These are phyloP conservation scores for Styela clava DNA, from an alignment of 23 tunicate species.

Conservation along the genomic window DNA sequence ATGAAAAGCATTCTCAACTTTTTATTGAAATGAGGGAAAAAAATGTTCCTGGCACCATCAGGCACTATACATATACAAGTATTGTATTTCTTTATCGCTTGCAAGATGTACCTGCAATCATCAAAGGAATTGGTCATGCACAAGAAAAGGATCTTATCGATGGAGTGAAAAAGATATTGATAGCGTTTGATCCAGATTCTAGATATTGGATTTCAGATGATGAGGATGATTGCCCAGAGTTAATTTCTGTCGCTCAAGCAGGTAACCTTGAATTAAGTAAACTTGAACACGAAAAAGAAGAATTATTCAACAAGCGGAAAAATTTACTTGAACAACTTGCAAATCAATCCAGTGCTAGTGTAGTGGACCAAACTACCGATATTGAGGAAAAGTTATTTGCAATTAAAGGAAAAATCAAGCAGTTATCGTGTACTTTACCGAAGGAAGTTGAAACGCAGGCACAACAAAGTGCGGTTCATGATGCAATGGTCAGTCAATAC, in stretches of 20 bases:
- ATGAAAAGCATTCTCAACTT: conserved; percentile 23
- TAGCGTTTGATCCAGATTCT: conserved; percentile 23
- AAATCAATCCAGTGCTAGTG: background rate
- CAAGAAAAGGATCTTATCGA: conserved; percentile 6
- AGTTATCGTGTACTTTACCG: background rate
- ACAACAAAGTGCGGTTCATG: background rate
- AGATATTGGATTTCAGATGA: conserved; percentile 31
- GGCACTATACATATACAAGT: background rate
- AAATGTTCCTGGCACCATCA: background rate
- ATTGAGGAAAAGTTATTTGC: background rate
- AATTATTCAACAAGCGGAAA: background rate
- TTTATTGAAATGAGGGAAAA: conserved; percentile 21
- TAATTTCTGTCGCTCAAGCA: background rate
- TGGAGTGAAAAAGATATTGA: conserved; percentile 12
- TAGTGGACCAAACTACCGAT: conserved; percentile 3
- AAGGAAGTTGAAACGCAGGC: background rate
- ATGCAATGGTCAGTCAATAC: background rate
- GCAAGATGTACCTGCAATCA: conserved; percentile 38
- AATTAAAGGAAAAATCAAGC: background rate
- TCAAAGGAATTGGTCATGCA: conserved; percentile 28
- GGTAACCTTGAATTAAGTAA: background rate
- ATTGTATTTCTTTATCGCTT: conserved; percentile 21
- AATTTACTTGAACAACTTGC: conserved; percentile 7
- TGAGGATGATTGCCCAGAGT: background rate
- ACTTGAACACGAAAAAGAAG: background rate